These are phyloP conservation scores for Oncorhynchus keta DNA, from an alignment of 2,113 vertebrate species.

Conservation along the genomic window DNA sequence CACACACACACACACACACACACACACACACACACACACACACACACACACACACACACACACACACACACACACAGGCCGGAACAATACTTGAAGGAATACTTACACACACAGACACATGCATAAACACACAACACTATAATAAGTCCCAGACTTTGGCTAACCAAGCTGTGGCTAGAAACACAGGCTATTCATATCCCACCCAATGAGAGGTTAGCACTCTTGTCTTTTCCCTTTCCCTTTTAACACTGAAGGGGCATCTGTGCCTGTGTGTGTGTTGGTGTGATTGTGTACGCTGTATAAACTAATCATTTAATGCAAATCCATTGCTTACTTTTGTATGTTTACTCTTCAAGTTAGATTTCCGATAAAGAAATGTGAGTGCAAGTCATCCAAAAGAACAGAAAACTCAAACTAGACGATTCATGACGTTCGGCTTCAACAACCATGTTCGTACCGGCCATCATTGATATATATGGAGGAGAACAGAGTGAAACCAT, in stretches of 20 bases:
- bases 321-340: too few relatives aligned
- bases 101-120: conserved; percentile 48
- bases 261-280: conserved; percentile 14
- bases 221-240: conserved; percentile 43
- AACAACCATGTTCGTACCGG: conserved; percentile 51
- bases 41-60: conserved; percentile 16
- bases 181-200: conserved; percentile 79
- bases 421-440: conserved; percentile 27
- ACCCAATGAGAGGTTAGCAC: conserved; percentile 74
- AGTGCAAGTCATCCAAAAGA: conserved; percentile 1
- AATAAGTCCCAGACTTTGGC: conserved; percentile 79
- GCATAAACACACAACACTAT: conserved; percentile 72
- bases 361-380: conserved; percentile 8
- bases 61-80: not conserved
- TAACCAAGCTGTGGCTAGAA: conserved; percentile 73
- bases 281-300: not conserved
- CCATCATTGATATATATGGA: conserved; percentile 66
- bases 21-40: too few relatives aligned
- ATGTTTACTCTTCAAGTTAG: not conserved
- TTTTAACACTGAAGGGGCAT: conserved; percentile 57
- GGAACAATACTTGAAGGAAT: not conserved
- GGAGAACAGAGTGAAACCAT: conserved; percentile 61
- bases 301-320: too few relatives aligned
- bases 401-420: conserved; percentile 45
- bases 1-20: too few relatives aligned